Evolutionary conservation across 2,797 vertebrate species (phyloP), one percentile per base, ranked within the genome.

Genomic region (Cossypha polioptera): DNA sequence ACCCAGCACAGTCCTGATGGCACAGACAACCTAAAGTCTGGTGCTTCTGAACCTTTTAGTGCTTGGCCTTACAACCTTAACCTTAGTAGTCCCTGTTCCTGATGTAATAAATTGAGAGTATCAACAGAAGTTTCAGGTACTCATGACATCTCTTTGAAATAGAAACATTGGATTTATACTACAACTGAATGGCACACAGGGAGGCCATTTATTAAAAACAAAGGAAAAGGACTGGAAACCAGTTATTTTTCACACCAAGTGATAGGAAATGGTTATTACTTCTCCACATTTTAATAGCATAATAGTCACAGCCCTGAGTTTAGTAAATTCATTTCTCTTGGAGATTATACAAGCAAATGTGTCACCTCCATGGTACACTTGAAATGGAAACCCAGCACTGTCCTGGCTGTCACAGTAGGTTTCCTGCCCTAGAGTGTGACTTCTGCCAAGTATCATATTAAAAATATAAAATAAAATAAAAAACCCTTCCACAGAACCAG

Each of bases 121-220:
- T 65, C 51, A 66, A 40, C 33, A 83, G 65, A 62, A 69, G 17
- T 58, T 89, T 68, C 71, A 72, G 78, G 62, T 20, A 31, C 31
- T 38, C 31, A 7, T 26, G 50, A n/a, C 21, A 62, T 33, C 75
- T 45, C 69, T 51, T 83, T 43, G 68, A 83, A 91, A 81, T 9
- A 35, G 40, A 92, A 88, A 75, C 43, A 5, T 58, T 71, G 92
- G 80, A 94, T 96, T 96, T 94, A 93, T 80, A n/a, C 21, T 38
- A 38, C 33, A 73, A 24, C 20, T 69, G 69, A 93, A 77, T 1
- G 67, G 87, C 26, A 62, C 48, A 77, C 35, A 82, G 67, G 53
- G 67, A 82, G 26, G 57, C 51, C 22, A 96, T 89, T 92, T 84
- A 84, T 88, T 88, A 80, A 57, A 40, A 74, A 63, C 26, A 80